Percentiles rank a stretch among this genome's conserved stretches.
phyloP scores from a whole-genome alignment of 2,888 invertebrate species.

The Pharmacophagus antenor region DNA sequence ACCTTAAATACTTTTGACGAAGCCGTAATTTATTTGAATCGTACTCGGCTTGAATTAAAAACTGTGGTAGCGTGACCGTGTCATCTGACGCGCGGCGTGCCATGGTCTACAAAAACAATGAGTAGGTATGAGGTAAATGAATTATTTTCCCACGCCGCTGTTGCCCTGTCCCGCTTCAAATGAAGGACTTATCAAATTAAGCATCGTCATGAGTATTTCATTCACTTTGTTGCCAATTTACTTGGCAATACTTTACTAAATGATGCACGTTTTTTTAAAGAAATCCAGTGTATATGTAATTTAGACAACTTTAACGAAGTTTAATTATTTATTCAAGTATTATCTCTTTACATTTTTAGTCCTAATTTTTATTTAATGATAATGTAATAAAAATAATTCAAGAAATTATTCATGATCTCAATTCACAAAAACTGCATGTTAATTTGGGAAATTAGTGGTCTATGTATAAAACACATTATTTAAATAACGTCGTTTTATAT shows the following conservation, averaged over 20 bases:
- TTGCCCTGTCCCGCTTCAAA: constrained; percentile 37
- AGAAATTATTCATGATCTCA: background rate
- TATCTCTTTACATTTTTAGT: background rate
- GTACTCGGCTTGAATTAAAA: constrained; percentile 30
- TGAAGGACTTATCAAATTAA: constrained; percentile 32
- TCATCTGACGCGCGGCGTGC: constrained; percentile 55
- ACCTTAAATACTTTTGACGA: background rate
- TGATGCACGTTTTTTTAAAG: too few species aligned
- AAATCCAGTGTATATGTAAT: too few species aligned
- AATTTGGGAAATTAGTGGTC: background rate
- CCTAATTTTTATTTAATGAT: background rate
- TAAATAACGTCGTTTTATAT: background rate
- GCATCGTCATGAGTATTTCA: constrained; percentile 28
- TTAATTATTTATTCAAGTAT: too few species aligned
- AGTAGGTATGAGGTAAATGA: constrained; percentile 38
- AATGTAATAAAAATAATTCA: too few species aligned
- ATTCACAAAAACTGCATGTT: background rate
- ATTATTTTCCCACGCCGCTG: constrained; percentile 60
- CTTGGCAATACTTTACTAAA: too few species aligned
- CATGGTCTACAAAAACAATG: constrained; percentile 54
- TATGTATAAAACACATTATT: background rate
- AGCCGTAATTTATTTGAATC: background rate
- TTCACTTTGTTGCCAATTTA: constrained; percentile 18
- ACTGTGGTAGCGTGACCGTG: constrained; percentile 57
- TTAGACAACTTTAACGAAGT: too few species aligned